Percentiles rank a stretch among this genome's conserved stretches.
These are phyloP conservation scores for Novumbra hubbsi DNA, from an alignment of 2,797 vertebrate genomes.

Conservation along the genomic window DNA sequence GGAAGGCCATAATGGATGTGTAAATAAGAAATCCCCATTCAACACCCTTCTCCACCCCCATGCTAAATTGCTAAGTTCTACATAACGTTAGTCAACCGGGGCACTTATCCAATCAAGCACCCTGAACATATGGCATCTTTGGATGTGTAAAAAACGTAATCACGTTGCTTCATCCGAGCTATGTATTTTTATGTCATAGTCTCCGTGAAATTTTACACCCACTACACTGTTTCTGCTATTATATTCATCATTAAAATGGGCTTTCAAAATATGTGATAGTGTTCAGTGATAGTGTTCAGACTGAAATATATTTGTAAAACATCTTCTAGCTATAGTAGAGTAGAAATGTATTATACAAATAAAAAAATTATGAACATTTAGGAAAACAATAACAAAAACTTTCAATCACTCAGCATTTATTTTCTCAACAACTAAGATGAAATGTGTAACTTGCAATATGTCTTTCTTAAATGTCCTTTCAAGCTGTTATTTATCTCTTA, in stretches of 20 bases:
- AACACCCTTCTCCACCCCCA: conserved; percentile 2
- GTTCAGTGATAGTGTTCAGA: background rate
- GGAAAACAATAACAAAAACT: no score
- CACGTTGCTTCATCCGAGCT: conserved; percentile 7
- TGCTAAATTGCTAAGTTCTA: background rate
- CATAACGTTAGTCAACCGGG: background rate
- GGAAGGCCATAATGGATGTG: conserved; percentile 6
- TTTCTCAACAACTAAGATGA: no score
- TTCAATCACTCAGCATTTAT: no score
- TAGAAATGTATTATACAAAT: no score
- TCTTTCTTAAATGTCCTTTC: no score
- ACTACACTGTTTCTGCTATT: background rate
- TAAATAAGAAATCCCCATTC: background rate
- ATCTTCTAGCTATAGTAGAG: no score
- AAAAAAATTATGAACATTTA: no score
- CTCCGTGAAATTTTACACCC: background rate
- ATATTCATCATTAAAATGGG: background rate
- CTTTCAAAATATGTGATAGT: background rate
- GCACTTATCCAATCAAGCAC: conserved; percentile 6
- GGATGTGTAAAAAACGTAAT: conserved; percentile 2
- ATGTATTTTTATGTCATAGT: background rate
- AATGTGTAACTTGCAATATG: no score
- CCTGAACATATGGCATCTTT: background rate
- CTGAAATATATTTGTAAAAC: background rate
- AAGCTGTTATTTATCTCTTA: no score